Conservation (phyloP, 2,113 vertebrate genomes). For the Phainopepla nitens region DNA sequence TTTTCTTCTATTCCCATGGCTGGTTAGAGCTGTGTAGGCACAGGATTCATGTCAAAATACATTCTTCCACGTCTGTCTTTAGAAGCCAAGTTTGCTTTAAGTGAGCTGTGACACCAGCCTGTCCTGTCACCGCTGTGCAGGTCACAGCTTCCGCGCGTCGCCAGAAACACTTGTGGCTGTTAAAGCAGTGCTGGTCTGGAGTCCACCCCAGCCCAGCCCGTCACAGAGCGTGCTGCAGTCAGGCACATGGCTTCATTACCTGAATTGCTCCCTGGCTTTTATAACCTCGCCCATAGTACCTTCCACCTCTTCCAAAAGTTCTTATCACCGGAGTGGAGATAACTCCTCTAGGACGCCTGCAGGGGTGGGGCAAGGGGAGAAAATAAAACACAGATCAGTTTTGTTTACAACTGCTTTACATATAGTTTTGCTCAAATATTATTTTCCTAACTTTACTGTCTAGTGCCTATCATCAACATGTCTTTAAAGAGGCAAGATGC, state of each 20-base stretch:
- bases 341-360: constrained; percentile 86
- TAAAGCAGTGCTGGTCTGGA: not conserved
- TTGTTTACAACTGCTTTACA: not conserved
- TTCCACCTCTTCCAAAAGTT: constrained; percentile 88
- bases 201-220: not conserved
- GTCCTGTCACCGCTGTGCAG: not conserved
- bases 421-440: not conserved
- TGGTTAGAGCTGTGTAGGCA: not conserved
- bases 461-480: not conserved
- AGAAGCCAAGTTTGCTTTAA: not conserved
- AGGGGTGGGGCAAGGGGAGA: not conserved
- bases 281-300: constrained; percentile 83
- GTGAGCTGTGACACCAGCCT: not conserved
- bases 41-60: not conserved
- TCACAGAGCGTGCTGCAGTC: not conserved
- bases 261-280: constrained; percentile 85
- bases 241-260: constrained; percentile 71
- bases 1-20: not conserved
- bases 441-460: not conserved
- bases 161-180: not conserved
- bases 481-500: not conserved
- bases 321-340: constrained; percentile 92
- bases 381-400: not conserved
- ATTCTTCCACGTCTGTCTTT: not conserved
- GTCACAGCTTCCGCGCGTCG: not conserved